Evolutionary conservation across 2,797 vertebrate genomes (phyloP).

Genomic region (Lateolabrax maculatus): DNA sequence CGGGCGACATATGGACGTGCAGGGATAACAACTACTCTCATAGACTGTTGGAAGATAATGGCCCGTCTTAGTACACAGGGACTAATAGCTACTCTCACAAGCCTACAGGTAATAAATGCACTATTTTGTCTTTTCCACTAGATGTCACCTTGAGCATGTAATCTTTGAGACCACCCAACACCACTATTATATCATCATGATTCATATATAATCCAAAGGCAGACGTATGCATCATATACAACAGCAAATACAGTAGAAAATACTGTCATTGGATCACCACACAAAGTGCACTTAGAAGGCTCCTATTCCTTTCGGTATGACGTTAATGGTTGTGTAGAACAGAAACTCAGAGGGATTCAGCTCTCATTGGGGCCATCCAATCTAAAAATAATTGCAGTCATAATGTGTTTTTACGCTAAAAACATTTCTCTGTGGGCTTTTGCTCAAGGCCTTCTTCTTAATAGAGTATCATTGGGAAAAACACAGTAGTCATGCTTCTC

Average conservation of each 20-base stretch:
- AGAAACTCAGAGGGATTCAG: not conserved
- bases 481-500: too few relatives aligned
- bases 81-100: not conserved
- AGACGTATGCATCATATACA: not conserved
- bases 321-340: not conserved
- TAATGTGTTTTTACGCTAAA: not conserved
- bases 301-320: not conserved
- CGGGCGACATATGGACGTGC: conserved; percentile 9
- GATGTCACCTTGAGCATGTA: conserved; percentile 44
- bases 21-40: not conserved
- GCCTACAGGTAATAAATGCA: conserved; percentile 1
- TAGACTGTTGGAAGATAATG: not conserved
- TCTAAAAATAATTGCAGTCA: not conserved
- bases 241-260: not conserved
- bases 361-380: not conserved
- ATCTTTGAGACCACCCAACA: not conserved
- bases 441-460: not conserved
- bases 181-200: not conserved
- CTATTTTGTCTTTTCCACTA: conserved; percentile 45
- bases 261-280: too few relatives aligned
- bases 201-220: not conserved
- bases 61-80: not conserved
- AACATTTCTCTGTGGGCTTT: not conserved
- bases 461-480: not conserved
- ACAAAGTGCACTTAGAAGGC: not conserved